Percentiles rank a stretch among this genome's conserved stretches.
phyloP scores from a whole-genome alignment of 2,888 invertebrate species.

The Eupithecia dodoneata region DNA sequence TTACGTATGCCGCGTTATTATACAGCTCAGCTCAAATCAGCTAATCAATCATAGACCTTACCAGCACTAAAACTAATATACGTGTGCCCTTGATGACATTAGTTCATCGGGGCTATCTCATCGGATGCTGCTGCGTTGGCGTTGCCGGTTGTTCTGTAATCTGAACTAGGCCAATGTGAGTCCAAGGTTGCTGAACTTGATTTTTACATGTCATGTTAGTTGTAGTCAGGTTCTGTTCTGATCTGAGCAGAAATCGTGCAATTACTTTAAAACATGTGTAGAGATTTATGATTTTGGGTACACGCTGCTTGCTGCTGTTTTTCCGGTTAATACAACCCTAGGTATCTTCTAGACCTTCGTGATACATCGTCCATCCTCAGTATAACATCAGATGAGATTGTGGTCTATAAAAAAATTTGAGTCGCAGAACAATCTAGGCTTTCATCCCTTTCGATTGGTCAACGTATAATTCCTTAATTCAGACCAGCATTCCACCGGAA shows the following conservation, averaged over 20 bases:
- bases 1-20: background rate
- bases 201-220: background rate
- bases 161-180: slow-evolving; percentile 34
- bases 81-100: slow-evolving; percentile 29
- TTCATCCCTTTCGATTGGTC: background rate
- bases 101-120: slow-evolving; percentile 18
- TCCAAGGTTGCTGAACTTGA: slow-evolving; percentile 30
- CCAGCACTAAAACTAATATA: background rate
- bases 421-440: background rate
- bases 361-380: too few relatives aligned
- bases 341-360: too few relatives aligned
- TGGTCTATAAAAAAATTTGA: too few relatives aligned
- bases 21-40: background rate
- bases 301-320: too few relatives aligned
- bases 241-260: background rate
- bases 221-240: background rate
- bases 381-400: too few relatives aligned
- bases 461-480: background rate
- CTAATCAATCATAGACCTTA: background rate
- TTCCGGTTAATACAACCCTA: too few relatives aligned
- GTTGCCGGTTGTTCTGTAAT: slow-evolving; percentile 25
- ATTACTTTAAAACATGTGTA: background rate
- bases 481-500: background rate
- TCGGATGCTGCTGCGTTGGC: slow-evolving; percentile 33
- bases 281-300: background rate